Percentiles rank a stretch among this genome's conserved stretches.
Conservation (phyloP, 2,113 vertebrate genomes). For the Pomatostomus ruficeps region DNA sequence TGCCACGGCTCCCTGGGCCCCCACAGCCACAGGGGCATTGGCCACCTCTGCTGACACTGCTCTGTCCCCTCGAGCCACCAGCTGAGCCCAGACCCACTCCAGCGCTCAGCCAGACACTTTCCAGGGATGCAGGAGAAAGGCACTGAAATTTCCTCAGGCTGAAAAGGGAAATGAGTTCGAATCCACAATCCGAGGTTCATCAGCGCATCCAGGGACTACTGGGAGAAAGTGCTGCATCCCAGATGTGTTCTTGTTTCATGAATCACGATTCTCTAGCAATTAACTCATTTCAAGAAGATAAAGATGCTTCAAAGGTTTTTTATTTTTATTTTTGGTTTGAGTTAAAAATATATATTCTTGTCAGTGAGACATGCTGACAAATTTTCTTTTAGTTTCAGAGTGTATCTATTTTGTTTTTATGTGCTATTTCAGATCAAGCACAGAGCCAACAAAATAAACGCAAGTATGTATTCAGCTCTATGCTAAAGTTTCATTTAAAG, state of each 20-base stretch:
- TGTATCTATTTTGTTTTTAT: not conserved
- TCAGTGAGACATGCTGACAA: not conserved
- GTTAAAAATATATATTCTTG: not conserved
- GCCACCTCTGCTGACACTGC: not conserved
- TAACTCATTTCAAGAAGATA: not conserved
- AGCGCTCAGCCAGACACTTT: not conserved
- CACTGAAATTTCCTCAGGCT: not conserved
- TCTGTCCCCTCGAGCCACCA: not conserved
- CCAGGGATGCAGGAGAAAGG: slow-evolving; percentile 5
- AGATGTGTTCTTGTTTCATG: not conserved
- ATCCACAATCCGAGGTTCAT: not conserved
- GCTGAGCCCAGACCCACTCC: not conserved
- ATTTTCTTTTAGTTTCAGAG: not conserved
- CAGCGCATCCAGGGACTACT: not conserved
- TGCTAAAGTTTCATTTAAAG: not conserved
- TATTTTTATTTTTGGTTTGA: not conserved
- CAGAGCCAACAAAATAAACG: not conserved
- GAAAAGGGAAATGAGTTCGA: not conserved
- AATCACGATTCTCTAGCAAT: slow-evolving; percentile 14
- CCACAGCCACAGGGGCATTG: not conserved
- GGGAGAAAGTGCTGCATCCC: not conserved
- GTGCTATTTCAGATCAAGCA: not conserved
- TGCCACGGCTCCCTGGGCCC: not conserved
- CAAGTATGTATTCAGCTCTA: not conserved
- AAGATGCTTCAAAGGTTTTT: not conserved